Conservation (phyloP, 2,113 vertebrate species). For the Ageneiosus marmoratus region DNA sequence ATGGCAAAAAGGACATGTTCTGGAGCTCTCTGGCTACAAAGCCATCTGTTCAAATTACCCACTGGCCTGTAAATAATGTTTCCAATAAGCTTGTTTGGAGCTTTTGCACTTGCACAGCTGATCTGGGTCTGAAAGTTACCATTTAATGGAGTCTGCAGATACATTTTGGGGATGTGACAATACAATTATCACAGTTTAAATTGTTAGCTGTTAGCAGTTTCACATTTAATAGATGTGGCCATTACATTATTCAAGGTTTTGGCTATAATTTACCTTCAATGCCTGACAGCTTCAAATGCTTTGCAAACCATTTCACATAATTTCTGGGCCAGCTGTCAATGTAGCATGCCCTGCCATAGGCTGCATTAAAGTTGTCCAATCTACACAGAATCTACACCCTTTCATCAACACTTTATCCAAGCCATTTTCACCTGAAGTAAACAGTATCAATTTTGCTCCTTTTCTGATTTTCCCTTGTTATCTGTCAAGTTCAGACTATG, state of each 20-base stretch:
- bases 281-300: conserved; percentile 13
- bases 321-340: conserved; percentile 12
- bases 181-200: not conserved
- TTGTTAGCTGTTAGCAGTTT: conserved; percentile 16
- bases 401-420: conserved; percentile 30
- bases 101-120: not conserved
- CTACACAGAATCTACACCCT: conserved; percentile 7
- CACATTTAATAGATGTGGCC: not conserved
- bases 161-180: not conserved
- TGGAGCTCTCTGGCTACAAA: conserved; percentile 56
- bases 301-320: conserved; percentile 25
- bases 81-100: conserved; percentile 22
- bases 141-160: conserved; percentile 5
- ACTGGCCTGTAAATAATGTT: conserved; percentile 59
- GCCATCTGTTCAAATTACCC: conserved; percentile 58
- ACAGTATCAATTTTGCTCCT: not conserved
- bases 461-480: conserved; percentile 5
- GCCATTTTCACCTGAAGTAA: not conserved
- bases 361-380: conserved; percentile 9
- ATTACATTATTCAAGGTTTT: conserved; percentile 26
- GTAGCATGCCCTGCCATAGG: not conserved
- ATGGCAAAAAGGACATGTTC: conserved; percentile 55
- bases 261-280: conserved; percentile 15
- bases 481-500: conserved; percentile 9
- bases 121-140: not conserved